These are phyloP conservation scores for Drosophila planitibia DNA, from an alignment of 2,888 invertebrate species.

Conservation along the genomic window DNA sequence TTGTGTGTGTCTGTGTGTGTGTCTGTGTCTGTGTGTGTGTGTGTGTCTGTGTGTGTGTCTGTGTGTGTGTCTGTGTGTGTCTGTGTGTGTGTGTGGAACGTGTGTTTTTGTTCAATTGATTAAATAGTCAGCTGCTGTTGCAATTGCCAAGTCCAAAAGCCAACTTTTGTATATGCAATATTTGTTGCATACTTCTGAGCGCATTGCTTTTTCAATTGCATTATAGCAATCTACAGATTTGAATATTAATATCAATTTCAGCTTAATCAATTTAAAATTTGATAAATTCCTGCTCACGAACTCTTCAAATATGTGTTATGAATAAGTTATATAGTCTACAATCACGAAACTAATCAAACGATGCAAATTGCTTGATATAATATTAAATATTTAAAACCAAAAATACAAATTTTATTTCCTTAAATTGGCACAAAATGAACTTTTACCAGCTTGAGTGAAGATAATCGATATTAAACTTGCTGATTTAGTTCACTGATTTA, in stretches of 20 bases:
- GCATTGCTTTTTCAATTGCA: too few relatives aligned
- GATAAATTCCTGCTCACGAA: background rate
- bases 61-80: too few relatives aligned
- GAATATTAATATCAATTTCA: background rate
- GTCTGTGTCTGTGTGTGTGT: background rate
- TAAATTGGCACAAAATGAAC: background rate
- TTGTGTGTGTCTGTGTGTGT: background rate
- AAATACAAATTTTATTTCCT: too few relatives aligned
- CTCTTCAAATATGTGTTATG: background rate
- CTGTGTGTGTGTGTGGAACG: background rate
- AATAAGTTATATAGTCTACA: background rate
- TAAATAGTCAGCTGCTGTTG: constrained; percentile 17
- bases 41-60: too few relatives aligned
- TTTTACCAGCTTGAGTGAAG: background rate
- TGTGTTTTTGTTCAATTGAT: constrained; percentile 4
- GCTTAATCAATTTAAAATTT: background rate
- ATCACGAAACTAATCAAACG: background rate
- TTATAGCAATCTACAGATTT: background rate
- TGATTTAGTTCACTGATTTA: constrained; percentile 1
- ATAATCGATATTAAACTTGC: background rate
- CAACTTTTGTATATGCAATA: background rate
- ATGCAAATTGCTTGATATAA: background rate
- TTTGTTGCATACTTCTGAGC: background rate
- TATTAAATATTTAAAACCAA: background rate
- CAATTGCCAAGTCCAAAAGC: background rate